Evolutionary conservation across 2,888 invertebrate genomes (phyloP).

Genomic region (Phyllotreta striolata): DNA sequence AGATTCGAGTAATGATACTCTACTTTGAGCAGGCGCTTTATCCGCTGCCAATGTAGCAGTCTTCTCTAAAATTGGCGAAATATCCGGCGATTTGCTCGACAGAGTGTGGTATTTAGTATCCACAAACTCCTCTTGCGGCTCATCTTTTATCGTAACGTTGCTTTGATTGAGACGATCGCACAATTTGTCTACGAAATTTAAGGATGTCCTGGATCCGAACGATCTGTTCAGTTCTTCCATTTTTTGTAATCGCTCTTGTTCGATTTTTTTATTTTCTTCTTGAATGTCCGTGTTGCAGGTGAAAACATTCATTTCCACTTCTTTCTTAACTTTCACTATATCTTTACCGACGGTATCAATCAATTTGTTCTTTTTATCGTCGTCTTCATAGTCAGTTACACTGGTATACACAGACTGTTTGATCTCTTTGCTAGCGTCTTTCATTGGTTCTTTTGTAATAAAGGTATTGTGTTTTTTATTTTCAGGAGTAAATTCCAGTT

Average conservation of each 20-base stretch:
- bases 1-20: conserved; percentile 43
- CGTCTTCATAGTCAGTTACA: not conserved
- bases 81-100: conserved; percentile 23
- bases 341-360: conserved; percentile 6
- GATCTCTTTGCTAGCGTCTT: not conserved
- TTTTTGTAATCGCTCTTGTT: conserved; percentile 61
- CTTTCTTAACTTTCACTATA: conserved; percentile 34
- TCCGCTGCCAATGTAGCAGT: conserved; percentile 19
- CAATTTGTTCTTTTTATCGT: not conserved
- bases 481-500: too few species aligned
- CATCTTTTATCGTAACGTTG: conserved; percentile 41
- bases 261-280: conserved; percentile 61
- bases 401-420: not conserved
- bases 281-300: conserved; percentile 57
- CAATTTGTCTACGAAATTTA: conserved; percentile 53
- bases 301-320: conserved; percentile 51
- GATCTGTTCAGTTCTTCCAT: conserved; percentile 63
- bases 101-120: conserved; percentile 13
- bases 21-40: conserved; percentile 26
- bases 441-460: not conserved
- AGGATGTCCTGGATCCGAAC: conserved; percentile 51
- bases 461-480: too few species aligned
- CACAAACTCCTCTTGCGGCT: conserved; percentile 39
- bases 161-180: conserved; percentile 49
- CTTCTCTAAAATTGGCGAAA: conserved; percentile 42